phyloP scores from a whole-genome alignment of 2,797 vertebrate species.

The Esox lucius region DNA sequence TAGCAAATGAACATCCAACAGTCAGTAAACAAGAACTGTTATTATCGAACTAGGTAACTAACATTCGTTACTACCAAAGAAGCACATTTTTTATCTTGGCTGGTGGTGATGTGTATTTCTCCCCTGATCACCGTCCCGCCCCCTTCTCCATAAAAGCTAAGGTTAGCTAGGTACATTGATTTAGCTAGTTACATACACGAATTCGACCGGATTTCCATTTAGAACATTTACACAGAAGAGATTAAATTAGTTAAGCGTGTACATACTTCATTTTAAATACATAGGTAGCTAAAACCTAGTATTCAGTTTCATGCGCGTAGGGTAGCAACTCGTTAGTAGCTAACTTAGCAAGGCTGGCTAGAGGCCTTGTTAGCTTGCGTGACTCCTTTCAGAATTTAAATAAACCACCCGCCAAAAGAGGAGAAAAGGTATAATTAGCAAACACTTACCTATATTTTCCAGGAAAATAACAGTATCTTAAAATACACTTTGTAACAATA shows the following conservation, averaged over 20 bases:
- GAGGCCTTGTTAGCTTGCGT: conserved; percentile 67
- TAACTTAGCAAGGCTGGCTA: conserved; percentile 27
- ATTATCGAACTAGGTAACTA: background rate
- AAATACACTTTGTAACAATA: conserved; percentile 28
- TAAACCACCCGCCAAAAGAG: conserved; percentile 43
- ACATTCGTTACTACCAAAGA: background rate
- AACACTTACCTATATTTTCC: conserved; percentile 64
- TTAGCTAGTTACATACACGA: background rate
- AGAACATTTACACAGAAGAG: background rate
- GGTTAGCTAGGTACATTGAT: conserved; percentile 31
- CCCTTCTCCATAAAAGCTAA: conserved; percentile 67
- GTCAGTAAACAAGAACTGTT: background rate
- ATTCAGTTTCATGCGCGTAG: too few species aligned
- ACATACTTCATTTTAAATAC: background rate
- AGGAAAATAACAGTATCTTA: conserved; percentile 32
- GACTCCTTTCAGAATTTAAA: conserved; percentile 56
- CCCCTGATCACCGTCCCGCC: conserved; percentile 61
- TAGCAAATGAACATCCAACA: background rate
- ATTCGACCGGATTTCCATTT: background rate
- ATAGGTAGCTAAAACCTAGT: background rate
- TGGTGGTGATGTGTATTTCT: background rate
- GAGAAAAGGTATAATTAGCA: conserved; percentile 48
- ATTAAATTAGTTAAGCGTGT: background rate
- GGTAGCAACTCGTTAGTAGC: conserved; percentile 13
- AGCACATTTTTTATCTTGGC: background rate